Percentiles rank a stretch among this genome's conserved stretches.
phyloP scores from a whole-genome alignment of 2,113 vertebrate genomes.

The Dicerorhinus sumatrensis region DNA sequence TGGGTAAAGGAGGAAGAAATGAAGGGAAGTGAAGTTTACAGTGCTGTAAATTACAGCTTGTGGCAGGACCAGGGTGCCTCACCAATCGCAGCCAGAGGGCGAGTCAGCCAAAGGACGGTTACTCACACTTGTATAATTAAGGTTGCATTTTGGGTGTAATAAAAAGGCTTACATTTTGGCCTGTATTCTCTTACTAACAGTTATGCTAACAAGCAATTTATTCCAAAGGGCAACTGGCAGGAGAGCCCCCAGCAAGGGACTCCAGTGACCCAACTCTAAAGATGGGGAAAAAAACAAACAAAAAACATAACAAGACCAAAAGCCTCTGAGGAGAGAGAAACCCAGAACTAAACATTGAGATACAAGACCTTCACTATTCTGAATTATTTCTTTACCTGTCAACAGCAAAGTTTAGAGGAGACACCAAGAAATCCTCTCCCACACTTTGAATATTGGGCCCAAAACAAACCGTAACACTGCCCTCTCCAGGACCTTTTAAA shows the following conservation, averaged over 20 bases:
- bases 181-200: conserved; percentile 47
- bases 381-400: not conserved
- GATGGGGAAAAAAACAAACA: not conserved
- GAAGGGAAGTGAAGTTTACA: conserved; percentile 61
- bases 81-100: conserved; percentile 13
- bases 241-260: not conserved
- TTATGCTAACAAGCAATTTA: conserved; percentile 29
- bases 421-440: not conserved
- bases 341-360: not conserved
- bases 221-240: not conserved
- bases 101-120: conserved; percentile 39
- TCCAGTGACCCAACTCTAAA: not conserved
- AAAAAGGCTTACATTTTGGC: conserved; percentile 43
- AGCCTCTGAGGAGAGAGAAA: conserved; percentile 14
- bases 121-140: conserved; percentile 53
- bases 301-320: conserved; percentile 30
- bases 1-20: conserved; percentile 62
- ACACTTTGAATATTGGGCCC: not conserved
- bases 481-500: not conserved
- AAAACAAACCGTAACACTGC: not conserved
- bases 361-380: not conserved
- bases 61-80: not conserved
- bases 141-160: conserved; percentile 45
- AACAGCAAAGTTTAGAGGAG: not conserved
- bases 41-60: conserved; percentile 76